Base-by-base conservation (phyloP, 2,797 vertebrate genomes). In the Etheostoma nigrum region DNA sequence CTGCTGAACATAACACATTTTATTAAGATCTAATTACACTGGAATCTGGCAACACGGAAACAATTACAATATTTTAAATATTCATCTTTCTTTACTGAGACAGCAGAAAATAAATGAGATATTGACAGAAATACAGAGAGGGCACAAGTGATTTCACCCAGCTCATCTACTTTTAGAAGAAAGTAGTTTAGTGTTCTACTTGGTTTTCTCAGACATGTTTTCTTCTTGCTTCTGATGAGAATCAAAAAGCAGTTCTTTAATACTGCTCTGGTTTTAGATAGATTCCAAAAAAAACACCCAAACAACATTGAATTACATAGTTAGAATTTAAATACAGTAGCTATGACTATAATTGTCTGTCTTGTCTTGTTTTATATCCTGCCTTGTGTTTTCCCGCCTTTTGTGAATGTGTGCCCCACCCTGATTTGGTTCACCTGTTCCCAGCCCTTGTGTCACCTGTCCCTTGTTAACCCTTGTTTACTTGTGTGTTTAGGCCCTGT, bases 41-140 rank as follows among this genome's bases (percentile, higher is more conserved):
- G 48, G 55, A 80, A 63, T 81, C 36, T 49, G 54, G 76, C 47
- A 60, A 75, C 44, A 33, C 74, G 63, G 67, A 74, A 84, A 81
- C 77, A 74, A 78, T 88, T 81, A 74, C 78, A 76, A 47, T 73
- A 76, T 71, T 84, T 84, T 86, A 83, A 80, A 84, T 76, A 77
- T 79, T 75, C 64, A 72, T 74, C 67, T 83, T 58, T 78, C 65
- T 78, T 79, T 57, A 82, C 85, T 84, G 87, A 85, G 81, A 86
- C 81, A 85, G 88, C 83, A 86, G 72, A 85, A 90, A 86, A 80
- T 86, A 88, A 89, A 91, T 90, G 54, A 76, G 67, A 27, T 90
- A 88, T 90, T 89, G 88, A 87, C 86, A 79, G 72, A 51, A 47
- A 80, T 49, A 62, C 74, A 45, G 68, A 53, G 76, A 71, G 72